phyloP scores from a whole-genome alignment of 2,888 invertebrate species.

The Hemicrepidius hirtus region DNA sequence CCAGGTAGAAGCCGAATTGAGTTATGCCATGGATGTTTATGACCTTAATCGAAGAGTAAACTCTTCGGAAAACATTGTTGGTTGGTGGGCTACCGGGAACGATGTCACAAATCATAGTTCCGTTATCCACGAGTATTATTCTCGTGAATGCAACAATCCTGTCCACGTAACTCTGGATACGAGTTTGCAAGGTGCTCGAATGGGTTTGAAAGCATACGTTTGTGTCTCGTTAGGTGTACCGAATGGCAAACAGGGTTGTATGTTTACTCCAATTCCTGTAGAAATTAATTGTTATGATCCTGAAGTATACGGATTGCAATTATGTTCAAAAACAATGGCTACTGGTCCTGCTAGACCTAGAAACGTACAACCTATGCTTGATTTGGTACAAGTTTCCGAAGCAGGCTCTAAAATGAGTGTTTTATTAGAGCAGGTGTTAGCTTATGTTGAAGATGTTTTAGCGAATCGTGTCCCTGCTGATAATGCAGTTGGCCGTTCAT shows the following conservation, averaged over 20 bases:
- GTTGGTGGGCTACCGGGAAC: conserved; percentile 99
- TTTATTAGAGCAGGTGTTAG: conserved; percentile 85
- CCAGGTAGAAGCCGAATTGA: conserved; percentile 97
- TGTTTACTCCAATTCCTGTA: conserved; percentile 97
- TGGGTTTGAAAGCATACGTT: conserved; percentile 96
- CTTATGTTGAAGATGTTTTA: conserved; percentile 95
- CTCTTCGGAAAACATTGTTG: conserved; percentile 94
- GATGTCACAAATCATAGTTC: conserved; percentile 98
- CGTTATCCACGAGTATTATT: conserved; percentile 97
- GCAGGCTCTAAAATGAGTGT: conserved; percentile 86
- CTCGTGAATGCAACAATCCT: conserved; percentile 94
- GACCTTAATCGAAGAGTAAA: conserved; percentile 96
- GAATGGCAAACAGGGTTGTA: conserved; percentile 92
- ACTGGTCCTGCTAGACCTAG: conserved; percentile 68
- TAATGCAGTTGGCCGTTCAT: conserved; percentile 91
- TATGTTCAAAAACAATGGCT: conserved; percentile 88
- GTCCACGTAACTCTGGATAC: conserved; percentile 98
- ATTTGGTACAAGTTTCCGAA: conserved; percentile 84
- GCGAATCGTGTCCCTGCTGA: conserved; percentile 84
- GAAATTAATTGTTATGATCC: conserved; percentile 93
- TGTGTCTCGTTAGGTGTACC: conserved; percentile 96
- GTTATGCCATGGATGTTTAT: conserved; percentile 96
- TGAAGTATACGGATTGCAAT: conserved; percentile 87
- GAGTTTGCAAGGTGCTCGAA: conserved; percentile 87
- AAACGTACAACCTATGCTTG: conserved; percentile 71